Evolutionary conservation across 53 echinoderm and acorn worm species (phyloP).

Genomic region (Paracentrotus lividus): DNA sequence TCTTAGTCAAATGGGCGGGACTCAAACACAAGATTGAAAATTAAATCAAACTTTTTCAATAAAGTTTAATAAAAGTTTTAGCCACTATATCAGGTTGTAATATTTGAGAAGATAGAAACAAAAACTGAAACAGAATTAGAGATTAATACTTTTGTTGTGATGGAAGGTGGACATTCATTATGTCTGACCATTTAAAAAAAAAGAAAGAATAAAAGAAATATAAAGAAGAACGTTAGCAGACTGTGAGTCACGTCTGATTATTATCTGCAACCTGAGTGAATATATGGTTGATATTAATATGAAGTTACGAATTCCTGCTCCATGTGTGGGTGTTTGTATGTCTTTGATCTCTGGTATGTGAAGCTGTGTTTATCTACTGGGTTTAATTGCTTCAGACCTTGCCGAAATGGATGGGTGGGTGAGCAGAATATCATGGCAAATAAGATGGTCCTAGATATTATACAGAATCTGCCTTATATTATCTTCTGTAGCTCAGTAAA

Average conservation of each 20-base stretch:
- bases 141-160: not conserved
- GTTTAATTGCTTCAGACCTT: constrained; percentile 47
- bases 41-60: no score
- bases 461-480: not conserved
- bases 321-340: constrained; percentile 58
- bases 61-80: no score
- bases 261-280: constrained; percentile 45
- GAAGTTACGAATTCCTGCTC: constrained; percentile 23
- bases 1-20: no score
- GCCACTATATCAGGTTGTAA: no score
- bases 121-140: not conserved
- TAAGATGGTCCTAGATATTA: not conserved
- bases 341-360: constrained; percentile 49
- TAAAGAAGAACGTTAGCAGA: not conserved
- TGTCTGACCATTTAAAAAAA: not conserved
- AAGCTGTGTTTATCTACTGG: constrained; percentile 22
- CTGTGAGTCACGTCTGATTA: constrained; percentile 30
- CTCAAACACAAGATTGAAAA: no score
- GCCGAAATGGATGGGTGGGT: constrained; percentile 19
- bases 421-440: not conserved
- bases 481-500: not conserved
- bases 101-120: not conserved
- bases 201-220: not conserved
- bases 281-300: constrained; percentile 41
- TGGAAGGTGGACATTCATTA: not conserved